Evolutionary conservation across 2,113 vertebrate species (phyloP), one percentile per base, ranked within the genome.

Genomic region (Seriola dumerili): DNA sequence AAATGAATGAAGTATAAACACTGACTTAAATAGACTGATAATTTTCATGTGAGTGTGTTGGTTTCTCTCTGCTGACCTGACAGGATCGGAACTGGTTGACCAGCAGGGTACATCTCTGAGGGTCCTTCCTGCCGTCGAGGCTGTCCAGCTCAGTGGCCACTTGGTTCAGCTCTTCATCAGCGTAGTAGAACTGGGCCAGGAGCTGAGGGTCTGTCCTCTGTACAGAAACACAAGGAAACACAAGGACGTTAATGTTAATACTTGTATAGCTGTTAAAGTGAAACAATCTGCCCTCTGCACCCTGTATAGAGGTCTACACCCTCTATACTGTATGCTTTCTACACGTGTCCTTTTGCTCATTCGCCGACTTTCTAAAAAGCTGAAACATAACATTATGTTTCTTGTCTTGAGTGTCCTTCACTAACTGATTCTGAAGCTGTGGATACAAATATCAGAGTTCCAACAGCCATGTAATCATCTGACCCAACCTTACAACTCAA

Each of bases 31-130:
- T 6, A 68, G 10, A 29, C 29, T 23, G 17, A 50, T 25, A 48
- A 8, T 2, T 19, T 29, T 63, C 13, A 66, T 40, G 12, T 44
- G 63, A 44, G 12, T 16, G 38, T 54, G 34, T 65, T 10, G 12
- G 4, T 23, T 76, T 82, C 12, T 81, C 3, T 14, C 21, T 8
- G 59, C 89, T 94, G 85, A 98, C 98, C 97, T 99, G 98, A 94
- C 98, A 99, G 63, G 98, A 98, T 44, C 98, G 96, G 88, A 99
- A 99, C 95, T 99, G 98, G 95, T 99, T 99, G 93, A 99, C 97
- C 1, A 99, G 94, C 89, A 99, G 95, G 0, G 97, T 98, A 75
- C 98, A 99, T 92, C 98, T 96, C 93, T 99, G 98, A 0, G 98
- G 98, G 91, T 99, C 98, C 91, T 98, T 99, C 62, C 98, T 95